A percentile compares a stretch with the other conserved stretches of the same genome.
Conservation (phyloP, 2,888 invertebrate genomes). For the Notodromas monacha region DNA sequence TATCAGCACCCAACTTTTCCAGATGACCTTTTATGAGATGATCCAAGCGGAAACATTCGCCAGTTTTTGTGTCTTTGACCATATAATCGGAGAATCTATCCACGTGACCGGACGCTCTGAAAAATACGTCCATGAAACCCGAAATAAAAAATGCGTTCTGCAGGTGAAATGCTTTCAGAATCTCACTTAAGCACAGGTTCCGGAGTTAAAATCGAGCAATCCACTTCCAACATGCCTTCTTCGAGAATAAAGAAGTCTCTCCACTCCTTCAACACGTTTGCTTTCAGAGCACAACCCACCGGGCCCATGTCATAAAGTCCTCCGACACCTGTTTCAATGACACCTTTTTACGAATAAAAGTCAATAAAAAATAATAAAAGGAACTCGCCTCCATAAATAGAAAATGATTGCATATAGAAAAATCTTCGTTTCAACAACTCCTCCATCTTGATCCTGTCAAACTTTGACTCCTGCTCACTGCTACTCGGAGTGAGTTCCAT, state of each 20-base stretch:
- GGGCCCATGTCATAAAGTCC: slow-evolving; percentile 95
- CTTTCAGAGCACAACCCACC: slow-evolving; percentile 93
- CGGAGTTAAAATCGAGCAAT: slow-evolving; percentile 85
- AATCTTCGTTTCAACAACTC: slow-evolving; percentile 83
- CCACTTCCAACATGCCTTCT: slow-evolving; percentile 95
- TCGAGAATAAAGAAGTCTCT: slow-evolving; percentile 79
- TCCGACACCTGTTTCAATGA: slow-evolving; percentile 19
- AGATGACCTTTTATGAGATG: slow-evolving; percentile 82
- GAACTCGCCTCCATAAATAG: slow-evolving; percentile 65
- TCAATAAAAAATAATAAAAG: slow-evolving; percentile 6
- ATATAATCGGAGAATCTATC: slow-evolving; percentile 95
- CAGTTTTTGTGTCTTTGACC: slow-evolving; percentile 83
- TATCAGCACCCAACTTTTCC: slow-evolving; percentile 46
- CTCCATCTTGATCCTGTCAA: slow-evolving; percentile 80
- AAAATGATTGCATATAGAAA: slow-evolving; percentile 93
- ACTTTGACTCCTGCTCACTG: slow-evolving; percentile 39
- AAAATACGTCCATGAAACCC: slow-evolving; percentile 10
- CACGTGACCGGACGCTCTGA: slow-evolving; percentile 80
- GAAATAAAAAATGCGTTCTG: background rate
- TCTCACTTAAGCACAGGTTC: slow-evolving; percentile 60
- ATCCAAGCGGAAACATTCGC: slow-evolving; percentile 88
- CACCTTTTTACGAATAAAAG: slow-evolving; percentile 1
- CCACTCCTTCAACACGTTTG: slow-evolving; percentile 75
- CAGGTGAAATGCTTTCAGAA: too few species aligned
- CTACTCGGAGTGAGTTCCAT: slow-evolving; percentile 11